These are phyloP conservation scores for Drosophila peninsularis DNA, from an alignment of 2,888 invertebrate genomes.

Conservation along the genomic window DNA sequence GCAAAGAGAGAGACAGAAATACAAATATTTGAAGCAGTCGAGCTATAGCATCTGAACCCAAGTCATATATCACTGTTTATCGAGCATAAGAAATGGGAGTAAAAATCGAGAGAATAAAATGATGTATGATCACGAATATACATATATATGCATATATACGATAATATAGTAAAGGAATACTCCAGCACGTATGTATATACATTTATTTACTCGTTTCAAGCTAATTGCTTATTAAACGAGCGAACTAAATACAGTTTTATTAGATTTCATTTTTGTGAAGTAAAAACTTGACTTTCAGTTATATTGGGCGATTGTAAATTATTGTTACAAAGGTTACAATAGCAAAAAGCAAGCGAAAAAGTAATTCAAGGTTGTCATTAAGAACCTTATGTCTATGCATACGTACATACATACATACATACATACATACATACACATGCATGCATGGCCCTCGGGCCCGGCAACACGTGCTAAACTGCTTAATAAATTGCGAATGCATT, in stretches of 20 bases:
- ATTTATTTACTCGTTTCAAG: background rate
- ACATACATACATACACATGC: background rate
- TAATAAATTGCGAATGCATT: conserved; percentile 20
- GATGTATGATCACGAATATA: too few species aligned
- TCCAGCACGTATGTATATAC: background rate
- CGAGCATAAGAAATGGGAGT: too few species aligned
- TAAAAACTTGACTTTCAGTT: background rate
- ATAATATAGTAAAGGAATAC: background rate
- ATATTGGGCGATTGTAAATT: conserved; percentile 7
- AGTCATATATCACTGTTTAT: too few species aligned
- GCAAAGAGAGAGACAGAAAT: too few species aligned
- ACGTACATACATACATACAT: background rate
- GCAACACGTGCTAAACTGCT: conserved; percentile 55
- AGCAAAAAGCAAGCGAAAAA: conserved; percentile 6
- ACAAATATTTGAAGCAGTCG: too few species aligned
- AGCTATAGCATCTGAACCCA: too few species aligned
- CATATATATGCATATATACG: too few species aligned
- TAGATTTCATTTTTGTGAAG: too few species aligned
- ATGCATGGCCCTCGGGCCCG: conserved; percentile 12
- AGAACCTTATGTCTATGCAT: conserved; percentile 17
- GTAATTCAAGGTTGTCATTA: conserved; percentile 38
- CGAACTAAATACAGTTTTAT: background rate
- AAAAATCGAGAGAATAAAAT: too few species aligned
- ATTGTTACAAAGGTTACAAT: conserved; percentile 42
- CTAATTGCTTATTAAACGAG: background rate